phyloP scores from a whole-genome alignment of 2,888 invertebrate species.

The Epinotia brunnichana region DNA sequence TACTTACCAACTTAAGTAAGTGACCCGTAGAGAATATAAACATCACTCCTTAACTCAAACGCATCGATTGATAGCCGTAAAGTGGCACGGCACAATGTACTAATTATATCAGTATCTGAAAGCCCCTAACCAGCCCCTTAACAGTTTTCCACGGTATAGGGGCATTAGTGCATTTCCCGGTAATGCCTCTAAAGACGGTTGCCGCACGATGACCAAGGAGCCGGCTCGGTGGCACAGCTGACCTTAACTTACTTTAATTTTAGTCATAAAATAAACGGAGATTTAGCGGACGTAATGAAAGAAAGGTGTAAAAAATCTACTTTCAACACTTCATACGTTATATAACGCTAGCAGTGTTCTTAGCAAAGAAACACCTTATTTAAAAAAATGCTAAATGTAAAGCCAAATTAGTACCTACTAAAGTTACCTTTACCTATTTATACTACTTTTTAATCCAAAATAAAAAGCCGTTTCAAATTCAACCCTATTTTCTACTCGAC shows the following conservation, averaged over 20 bases:
- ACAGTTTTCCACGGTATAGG: conserved; percentile 81
- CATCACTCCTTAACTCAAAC: not conserved
- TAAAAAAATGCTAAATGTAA: no score
- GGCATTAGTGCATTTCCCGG: conserved; percentile 82
- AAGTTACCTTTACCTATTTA: no score
- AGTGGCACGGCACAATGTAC: conserved; percentile 51
- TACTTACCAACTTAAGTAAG: not conserved
- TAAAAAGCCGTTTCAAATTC: no score
- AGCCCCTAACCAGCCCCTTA: conserved; percentile 83
- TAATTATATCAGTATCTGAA: conserved; percentile 83
- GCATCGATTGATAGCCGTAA: conserved; percentile 12
- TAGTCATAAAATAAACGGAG: not conserved
- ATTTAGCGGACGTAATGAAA: no score
- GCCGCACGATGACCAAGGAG: conserved; percentile 75
- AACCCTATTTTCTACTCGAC: no score
- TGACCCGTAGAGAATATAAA: not conserved
- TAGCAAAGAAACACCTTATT: no score
- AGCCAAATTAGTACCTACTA: no score
- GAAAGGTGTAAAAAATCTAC: no score
- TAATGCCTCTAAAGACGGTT: conserved; percentile 81
- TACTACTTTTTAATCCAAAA: no score
- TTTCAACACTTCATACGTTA: no score
- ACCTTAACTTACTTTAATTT: not conserved
- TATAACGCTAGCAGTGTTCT: no score
- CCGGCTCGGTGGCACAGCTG: conserved; percentile 45